phyloP scores from a whole-genome alignment of 2,113 vertebrate species.

The Bambusicola thoracicus region DNA sequence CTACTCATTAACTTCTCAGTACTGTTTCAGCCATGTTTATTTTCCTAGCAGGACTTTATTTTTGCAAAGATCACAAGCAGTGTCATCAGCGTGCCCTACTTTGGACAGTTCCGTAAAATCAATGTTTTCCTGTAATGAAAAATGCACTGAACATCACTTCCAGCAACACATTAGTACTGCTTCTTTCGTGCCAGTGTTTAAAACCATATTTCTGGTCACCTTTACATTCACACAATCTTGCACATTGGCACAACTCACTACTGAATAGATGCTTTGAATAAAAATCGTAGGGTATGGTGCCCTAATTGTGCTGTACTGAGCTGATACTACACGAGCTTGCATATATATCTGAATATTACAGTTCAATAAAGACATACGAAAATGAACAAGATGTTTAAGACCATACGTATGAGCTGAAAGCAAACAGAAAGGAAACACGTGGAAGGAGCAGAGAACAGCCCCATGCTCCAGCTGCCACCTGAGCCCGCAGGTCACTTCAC shows the following conservation, averaged over 20 bases:
- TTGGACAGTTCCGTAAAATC: neutral
- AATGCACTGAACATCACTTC: neutral
- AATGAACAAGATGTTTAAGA: neutral
- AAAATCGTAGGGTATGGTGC: neutral
- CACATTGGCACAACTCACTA: fast-evolving
- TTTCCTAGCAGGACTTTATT: neutral
- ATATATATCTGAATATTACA: neutral
- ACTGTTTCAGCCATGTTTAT: neutral
- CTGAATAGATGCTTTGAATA: neutral
- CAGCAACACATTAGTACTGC: neutral
- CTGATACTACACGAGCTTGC: fast-evolving
- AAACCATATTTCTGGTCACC: neutral
- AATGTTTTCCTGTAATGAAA: neutral
- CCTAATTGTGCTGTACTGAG: neutral
- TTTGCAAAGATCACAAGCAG: neutral
- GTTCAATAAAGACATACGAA: neutral
- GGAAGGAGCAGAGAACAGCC: neutral
- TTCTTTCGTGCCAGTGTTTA: neutral
- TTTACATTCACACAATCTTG: neutral
- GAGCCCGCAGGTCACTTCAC: neutral
- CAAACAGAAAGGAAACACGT: neutral
- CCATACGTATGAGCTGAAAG: neutral
- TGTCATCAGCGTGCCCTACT: neutral
- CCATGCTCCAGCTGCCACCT: neutral
- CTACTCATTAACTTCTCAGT: neutral